Conservation (phyloP, 2,113 vertebrate genomes). For the Lophura nycthemera region DNA sequence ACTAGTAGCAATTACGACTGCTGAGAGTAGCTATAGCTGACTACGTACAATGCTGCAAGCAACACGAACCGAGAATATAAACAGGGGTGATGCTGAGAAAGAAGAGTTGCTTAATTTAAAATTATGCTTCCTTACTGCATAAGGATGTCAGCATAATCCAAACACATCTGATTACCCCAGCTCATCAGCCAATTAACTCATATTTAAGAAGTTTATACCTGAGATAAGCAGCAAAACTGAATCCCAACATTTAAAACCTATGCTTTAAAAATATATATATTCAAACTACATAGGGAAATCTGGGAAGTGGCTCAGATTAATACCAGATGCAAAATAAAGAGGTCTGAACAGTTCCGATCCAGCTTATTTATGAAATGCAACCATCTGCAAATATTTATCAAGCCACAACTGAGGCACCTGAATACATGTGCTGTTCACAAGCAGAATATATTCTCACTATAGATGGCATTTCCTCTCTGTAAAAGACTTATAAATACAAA, state of each 20-base stretch:
- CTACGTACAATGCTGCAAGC: neutral
- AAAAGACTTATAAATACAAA: neutral
- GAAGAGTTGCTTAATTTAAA: conserved; percentile 27
- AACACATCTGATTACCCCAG: neutral
- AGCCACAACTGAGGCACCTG: neutral
- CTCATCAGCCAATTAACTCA: neutral
- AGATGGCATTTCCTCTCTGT: neutral
- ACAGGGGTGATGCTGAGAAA: neutral
- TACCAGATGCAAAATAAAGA: neutral
- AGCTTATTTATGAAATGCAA: neutral
- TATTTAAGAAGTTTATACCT: neutral
- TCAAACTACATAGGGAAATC: neutral
- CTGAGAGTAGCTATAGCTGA: neutral
- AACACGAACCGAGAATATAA: neutral
- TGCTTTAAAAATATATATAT: neutral
- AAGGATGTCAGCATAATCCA: neutral
- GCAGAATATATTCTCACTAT: neutral
- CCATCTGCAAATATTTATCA: neutral
- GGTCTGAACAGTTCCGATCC: neutral
- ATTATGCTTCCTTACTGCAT: neutral
- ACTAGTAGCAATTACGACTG: conserved; percentile 9
- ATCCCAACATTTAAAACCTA: neutral
- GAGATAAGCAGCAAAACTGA: neutral
- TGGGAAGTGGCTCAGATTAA: neutral
- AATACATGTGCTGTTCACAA: neutral